phyloP scores from a whole-genome alignment of 2,797 vertebrate species.

The Hippoglossus hippoglossus region DNA sequence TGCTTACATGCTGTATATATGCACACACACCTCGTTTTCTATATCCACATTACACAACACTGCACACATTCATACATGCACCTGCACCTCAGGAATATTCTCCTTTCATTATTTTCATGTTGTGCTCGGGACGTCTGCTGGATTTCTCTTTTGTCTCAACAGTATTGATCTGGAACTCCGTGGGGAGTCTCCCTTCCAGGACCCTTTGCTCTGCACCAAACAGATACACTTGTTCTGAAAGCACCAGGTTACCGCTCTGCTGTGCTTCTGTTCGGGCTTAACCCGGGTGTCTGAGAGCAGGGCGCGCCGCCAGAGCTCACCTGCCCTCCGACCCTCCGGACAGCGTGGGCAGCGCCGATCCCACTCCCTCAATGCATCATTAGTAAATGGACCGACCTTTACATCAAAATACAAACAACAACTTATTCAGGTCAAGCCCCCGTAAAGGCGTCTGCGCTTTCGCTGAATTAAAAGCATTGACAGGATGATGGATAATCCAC shows the following conservation, averaged over 20 bases:
- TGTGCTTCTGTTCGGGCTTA: slow-evolving; percentile 15
- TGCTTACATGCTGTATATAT: not conserved
- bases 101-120: slow-evolving; percentile 32
- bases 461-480: slow-evolving; percentile 67
- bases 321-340: slow-evolving; percentile 4
- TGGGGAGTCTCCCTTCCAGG: slow-evolving; percentile 22
- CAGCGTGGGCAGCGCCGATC: slow-evolving; percentile 40
- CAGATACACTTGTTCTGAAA: slow-evolving; percentile 27
- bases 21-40: not conserved
- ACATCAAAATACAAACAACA: slow-evolving; percentile 72
- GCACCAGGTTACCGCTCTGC: slow-evolving; percentile 12
- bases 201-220: slow-evolving; percentile 28
- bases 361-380: slow-evolving; percentile 56
- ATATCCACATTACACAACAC: not conserved
- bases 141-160: slow-evolving; percentile 36
- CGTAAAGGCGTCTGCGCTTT: slow-evolving; percentile 48
- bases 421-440: slow-evolving; percentile 72
- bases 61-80: not conserved
- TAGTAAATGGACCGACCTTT: slow-evolving; percentile 69
- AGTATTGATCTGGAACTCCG: slow-evolving; percentile 12
- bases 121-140: slow-evolving; percentile 13
- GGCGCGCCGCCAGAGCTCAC: slow-evolving; percentile 33
- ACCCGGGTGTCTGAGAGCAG: slow-evolving; percentile 8
- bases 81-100: slow-evolving; percentile 19
- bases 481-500: slow-evolving; percentile 78